phyloP scores from a whole-genome alignment of 2,113 vertebrate genomes.

The Eretmochelys imbricata region DNA sequence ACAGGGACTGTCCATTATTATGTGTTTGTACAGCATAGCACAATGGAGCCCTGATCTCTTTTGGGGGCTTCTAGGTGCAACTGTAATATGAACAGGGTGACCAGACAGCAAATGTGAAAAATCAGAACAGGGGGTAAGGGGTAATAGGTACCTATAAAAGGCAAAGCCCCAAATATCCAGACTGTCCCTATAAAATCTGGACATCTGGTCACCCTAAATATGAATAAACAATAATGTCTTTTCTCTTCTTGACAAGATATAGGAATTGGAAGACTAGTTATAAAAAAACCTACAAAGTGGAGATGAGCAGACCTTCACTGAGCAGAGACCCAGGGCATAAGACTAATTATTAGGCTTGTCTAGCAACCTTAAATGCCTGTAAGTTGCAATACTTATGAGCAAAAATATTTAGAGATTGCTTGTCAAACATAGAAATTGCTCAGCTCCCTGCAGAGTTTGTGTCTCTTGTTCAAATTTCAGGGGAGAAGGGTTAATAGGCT shows the following conservation, averaged over 20 bases:
- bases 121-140: too few relatives aligned
- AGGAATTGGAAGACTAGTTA: not conserved
- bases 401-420: rapidly evolving
- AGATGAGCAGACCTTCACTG: not conserved
- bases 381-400: rapidly evolving
- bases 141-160: too few relatives aligned
- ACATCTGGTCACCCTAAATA: not conserved
- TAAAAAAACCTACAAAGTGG: not conserved
- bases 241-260: not conserved
- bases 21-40: not conserved
- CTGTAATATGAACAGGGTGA: not conserved
- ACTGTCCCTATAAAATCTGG: too few relatives aligned
- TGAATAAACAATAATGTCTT: not conserved
- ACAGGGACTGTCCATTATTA: not conserved
- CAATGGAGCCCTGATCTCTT: not conserved
- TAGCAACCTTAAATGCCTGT: not conserved
- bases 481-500: not conserved
- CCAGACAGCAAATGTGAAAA: too few relatives aligned
- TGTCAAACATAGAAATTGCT: rapidly evolving
- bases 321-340: not conserved
- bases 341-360: not conserved
- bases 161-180: too few relatives aligned
- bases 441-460: not conserved
- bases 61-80: not conserved
- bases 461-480: not conserved